Evolutionary conservation across 2,888 invertebrate genomes (phyloP).

Genomic region (Venustoraphidia nigricollis): DNA sequence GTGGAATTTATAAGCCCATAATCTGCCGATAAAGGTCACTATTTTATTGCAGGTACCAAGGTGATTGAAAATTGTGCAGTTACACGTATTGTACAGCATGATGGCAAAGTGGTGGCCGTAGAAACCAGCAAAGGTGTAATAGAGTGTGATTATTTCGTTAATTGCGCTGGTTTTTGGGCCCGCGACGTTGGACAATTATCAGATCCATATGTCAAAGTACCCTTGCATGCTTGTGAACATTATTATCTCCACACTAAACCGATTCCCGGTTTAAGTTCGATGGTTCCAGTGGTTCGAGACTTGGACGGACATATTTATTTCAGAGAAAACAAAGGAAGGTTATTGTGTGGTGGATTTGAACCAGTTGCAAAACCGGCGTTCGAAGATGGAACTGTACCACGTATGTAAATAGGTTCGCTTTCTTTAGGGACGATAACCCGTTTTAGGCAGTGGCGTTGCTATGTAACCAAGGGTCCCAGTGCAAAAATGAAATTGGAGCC

Average conservation of each 20-base stretch:
- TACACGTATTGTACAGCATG: constrained; percentile 46
- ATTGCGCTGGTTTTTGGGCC: constrained; percentile 93
- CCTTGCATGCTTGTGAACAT: constrained; percentile 84
- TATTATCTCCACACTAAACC: constrained; percentile 83
- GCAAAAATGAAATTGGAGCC: too few relatives aligned
- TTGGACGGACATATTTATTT: constrained; percentile 79
- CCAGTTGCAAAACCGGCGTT: constrained; percentile 80
- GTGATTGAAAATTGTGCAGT: constrained; percentile 67
- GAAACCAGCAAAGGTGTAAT: constrained; percentile 63
- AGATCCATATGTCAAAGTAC: constrained; percentile 73
- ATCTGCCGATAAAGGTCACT: too few relatives aligned
- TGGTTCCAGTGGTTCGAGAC: constrained; percentile 79
- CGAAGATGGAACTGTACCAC: constrained; percentile 55
- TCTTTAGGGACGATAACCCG: too few relatives aligned
- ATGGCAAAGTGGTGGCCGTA: constrained; percentile 53
- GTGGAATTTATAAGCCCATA: too few relatives aligned
- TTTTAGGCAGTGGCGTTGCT: too few relatives aligned
- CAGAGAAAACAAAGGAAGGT: constrained; percentile 67
- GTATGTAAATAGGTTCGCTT: constrained; percentile 26
- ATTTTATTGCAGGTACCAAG: constrained; percentile 43
- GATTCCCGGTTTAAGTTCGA: constrained; percentile 54
- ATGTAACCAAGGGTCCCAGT: too few relatives aligned
- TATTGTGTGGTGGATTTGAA: constrained; percentile 85
- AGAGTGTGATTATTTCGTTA: constrained; percentile 83
- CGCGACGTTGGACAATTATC: constrained; percentile 76